phyloP scores from a whole-genome alignment of 1,140 invertebrate species.

The Tetramorium simillimum region DNA sequence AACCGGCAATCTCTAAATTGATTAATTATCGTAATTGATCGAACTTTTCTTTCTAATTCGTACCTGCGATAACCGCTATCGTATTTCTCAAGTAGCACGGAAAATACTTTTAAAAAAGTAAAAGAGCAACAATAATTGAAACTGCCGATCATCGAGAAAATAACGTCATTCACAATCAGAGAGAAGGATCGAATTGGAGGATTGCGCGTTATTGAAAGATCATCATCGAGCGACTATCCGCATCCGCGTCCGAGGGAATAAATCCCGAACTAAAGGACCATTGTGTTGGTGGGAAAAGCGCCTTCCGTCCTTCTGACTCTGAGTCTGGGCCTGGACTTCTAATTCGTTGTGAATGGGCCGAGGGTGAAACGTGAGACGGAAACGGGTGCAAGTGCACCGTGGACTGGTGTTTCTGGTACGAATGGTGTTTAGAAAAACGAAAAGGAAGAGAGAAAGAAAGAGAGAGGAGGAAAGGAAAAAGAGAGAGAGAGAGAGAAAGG shows the following conservation, averaged over 20 bases:
- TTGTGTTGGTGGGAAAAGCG: conserved; percentile 78
- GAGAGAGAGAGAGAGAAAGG: conserved; percentile 48
- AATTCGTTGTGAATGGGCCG: conserved; percentile 73
- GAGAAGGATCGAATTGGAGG: not conserved
- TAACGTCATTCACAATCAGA: not conserved
- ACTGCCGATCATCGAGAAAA: not conserved
- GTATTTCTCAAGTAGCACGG: not conserved
- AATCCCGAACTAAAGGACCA: conserved; percentile 65
- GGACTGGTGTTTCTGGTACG: conserved; percentile 40
- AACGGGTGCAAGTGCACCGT: conserved; percentile 80
- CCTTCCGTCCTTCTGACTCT: conserved; percentile 74
- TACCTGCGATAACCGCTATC: too few species aligned
- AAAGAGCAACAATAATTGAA: conserved; percentile 2
- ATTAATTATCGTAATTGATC: too few species aligned
- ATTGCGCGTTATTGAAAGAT: conserved; percentile 20
- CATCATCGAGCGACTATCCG: conserved; percentile 31
- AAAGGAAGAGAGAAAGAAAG: not conserved
- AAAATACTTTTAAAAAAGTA: conserved; percentile 13
- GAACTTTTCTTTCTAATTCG: not conserved
- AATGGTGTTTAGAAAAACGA: conserved; percentile 59
- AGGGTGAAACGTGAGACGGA: conserved; percentile 81
- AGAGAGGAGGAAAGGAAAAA: conserved; percentile 1
- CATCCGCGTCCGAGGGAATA: conserved; percentile 1
- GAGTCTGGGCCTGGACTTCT: conserved; percentile 44
- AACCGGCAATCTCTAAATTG: not conserved